Base-by-base conservation (phyloP, 2,888 invertebrate species). In the Alloscopus bannaensis region DNA sequence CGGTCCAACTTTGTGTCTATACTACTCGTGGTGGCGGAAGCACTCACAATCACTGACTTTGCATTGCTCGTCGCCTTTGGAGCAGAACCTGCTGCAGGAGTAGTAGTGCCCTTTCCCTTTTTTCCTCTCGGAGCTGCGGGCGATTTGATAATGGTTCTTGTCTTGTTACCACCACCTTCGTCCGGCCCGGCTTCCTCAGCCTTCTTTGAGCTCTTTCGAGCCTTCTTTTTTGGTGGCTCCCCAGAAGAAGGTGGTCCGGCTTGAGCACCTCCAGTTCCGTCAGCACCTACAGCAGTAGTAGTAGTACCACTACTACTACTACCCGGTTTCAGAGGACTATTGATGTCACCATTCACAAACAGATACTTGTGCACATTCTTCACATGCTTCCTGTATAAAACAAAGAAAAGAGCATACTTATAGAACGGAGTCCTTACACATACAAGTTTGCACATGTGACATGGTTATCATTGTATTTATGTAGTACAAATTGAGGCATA, bases 291-390 rank as follows among this genome's bases (percentile, higher is more conserved):
- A 26, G 18, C 42, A 13, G 45, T 42, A 45, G 29, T 28, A 29
- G 28, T 36, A 20, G 16, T 40, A 29, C 64, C 18, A 26, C 65
- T 72, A 18, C 42, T 42, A 31, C 52, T 64, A 1, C 65, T 45
- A 45, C 69, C 69, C 2, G 80, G 80, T 52, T 80, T 72, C 4
- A 81, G 45, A 16, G 79, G 62, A 70, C 70, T 82, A 22, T 82
- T 73, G 22, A 78, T 68, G 64, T 83, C 83, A 18, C 85, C 84
- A 69, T 85, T 85, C 8, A 83, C 75, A 50, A 86, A 83, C 62
- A 85, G 60, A 62, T 84, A 84, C 68, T 86, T 86, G 68, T 86
- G 86, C 42, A 86, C 86, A 80, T 86, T 86, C 70, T 86, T 86
- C 47, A 86, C 85, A 79, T 86, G 86, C 55, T 86, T 86, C 52